Evolutionary conservation across 2,113 vertebrate species (phyloP).

Genomic region (Motacilla alba): DNA sequence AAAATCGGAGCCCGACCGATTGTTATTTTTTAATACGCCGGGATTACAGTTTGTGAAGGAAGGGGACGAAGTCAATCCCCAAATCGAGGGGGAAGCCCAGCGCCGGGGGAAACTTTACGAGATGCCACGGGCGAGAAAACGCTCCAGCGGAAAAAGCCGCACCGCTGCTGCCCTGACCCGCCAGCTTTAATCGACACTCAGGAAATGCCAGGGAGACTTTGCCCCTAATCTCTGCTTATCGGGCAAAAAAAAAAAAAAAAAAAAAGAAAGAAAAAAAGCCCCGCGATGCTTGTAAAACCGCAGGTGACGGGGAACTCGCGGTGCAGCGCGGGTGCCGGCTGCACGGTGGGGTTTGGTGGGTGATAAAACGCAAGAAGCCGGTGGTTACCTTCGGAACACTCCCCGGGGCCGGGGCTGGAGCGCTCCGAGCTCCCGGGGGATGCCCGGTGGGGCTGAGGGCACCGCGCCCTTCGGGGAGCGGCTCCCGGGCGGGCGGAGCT

Average conservation of each 20-base stretch:
- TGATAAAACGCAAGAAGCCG: not conserved
- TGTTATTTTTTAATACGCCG: not conserved
- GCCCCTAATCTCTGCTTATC: not conserved
- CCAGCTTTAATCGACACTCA: not conserved
- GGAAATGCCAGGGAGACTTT: not conserved
- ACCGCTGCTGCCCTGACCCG: not conserved
- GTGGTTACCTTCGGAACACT: not conserved
- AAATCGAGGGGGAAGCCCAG: not conserved
- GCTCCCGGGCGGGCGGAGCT: too few species aligned
- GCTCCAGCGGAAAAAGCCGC: not conserved
- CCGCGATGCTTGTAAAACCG: not conserved
- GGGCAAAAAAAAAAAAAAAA: not conserved
- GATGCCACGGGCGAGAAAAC: not conserved
- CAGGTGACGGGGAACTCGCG: not conserved
- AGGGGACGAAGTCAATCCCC: not conserved
- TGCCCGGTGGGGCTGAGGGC: too few species aligned
- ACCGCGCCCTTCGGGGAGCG: too few species aligned
- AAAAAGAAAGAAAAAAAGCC: not conserved
- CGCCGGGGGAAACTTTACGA: not conserved
- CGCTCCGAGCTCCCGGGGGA: too few species aligned
- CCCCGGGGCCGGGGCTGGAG: not conserved
- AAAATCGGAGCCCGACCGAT: not conserved
- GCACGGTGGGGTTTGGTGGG: fast-evolving
- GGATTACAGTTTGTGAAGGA: not conserved
- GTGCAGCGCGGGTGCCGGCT: not conserved